These are phyloP conservation scores for Drosophila bocki DNA, from an alignment of 1,140 invertebrate genomes.

Conservation along the genomic window DNA sequence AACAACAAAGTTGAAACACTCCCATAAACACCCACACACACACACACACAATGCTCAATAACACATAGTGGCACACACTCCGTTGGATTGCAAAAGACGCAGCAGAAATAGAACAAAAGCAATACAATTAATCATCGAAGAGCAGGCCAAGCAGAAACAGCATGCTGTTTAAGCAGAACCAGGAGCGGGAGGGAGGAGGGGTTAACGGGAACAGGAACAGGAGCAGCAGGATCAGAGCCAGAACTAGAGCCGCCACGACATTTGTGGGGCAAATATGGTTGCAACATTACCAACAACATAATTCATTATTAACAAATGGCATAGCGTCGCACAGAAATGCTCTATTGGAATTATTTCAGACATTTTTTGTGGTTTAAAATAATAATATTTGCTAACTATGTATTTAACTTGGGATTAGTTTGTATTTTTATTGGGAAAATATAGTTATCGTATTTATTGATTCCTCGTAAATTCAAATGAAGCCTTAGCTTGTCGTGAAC, in stretches of 20 bases:
- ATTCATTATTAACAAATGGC: constrained; percentile 31
- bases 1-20: constrained; percentile 26
- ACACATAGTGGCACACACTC: constrained; percentile 16
- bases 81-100: constrained; percentile 46
- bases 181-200: not conserved
- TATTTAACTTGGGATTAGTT: no score
- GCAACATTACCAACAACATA: constrained; percentile 47
- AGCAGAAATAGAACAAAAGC: constrained; percentile 67
- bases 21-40: constrained; percentile 21
- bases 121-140: constrained; percentile 78
- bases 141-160: constrained; percentile 67
- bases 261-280: constrained; percentile 55
- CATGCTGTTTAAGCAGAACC: constrained; percentile 44
- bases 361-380: no score
- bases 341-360: constrained; percentile 1
- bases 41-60: constrained; percentile 4
- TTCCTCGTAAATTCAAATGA: no score
- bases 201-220: not conserved
- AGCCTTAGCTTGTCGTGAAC: no score
- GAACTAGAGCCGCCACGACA: constrained; percentile 16
- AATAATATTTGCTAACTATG: no score
- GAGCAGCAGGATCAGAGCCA: constrained; percentile 21
- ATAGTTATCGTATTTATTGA: not conserved
- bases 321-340: constrained; percentile 16
- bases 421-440: no score